Conservation (phyloP, 2,113 vertebrate genomes). For the Oceanodroma tethys region DNA sequence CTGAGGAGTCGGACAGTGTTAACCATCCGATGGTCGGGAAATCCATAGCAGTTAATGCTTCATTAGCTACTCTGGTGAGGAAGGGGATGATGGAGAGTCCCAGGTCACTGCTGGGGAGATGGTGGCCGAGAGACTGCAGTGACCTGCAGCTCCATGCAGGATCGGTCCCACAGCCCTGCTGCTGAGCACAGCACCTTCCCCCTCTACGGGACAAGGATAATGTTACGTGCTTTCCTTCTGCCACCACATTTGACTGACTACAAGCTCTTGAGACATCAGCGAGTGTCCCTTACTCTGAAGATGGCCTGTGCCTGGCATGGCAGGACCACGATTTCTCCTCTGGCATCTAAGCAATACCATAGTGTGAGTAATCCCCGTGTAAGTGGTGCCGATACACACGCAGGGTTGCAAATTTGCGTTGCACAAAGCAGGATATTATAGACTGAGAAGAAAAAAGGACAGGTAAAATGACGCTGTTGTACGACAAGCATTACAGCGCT, state of each 20-base stretch:
- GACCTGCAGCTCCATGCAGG: not conserved
- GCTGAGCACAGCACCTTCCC: not conserved
- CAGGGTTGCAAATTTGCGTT: too few relatives aligned
- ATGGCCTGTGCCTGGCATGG: not conserved
- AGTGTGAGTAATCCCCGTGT: fast-evolving
- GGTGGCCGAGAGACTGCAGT: not conserved
- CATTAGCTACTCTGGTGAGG: not conserved
- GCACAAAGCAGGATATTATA: fast-evolving
- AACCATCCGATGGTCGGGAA: fast-evolving
- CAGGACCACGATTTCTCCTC: not conserved
- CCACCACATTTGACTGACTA: fast-evolving
- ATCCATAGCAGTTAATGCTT: not conserved
- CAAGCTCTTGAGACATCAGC: not conserved
- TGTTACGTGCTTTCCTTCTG: not conserved
- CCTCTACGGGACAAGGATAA: not conserved
- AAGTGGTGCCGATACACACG: fast-evolving
- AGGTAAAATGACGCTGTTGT: not conserved
- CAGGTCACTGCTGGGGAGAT: not conserved
- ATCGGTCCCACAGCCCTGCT: not conserved
- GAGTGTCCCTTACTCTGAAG: not conserved
- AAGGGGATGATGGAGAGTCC: not conserved
- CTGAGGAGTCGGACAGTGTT: not conserved
- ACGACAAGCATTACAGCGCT: not conserved
- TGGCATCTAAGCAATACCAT: not conserved
- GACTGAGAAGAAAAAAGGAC: not conserved